phyloP scores from a whole-genome alignment of 2,888 invertebrate genomes.

The Sarcophaga variegata region DNA sequence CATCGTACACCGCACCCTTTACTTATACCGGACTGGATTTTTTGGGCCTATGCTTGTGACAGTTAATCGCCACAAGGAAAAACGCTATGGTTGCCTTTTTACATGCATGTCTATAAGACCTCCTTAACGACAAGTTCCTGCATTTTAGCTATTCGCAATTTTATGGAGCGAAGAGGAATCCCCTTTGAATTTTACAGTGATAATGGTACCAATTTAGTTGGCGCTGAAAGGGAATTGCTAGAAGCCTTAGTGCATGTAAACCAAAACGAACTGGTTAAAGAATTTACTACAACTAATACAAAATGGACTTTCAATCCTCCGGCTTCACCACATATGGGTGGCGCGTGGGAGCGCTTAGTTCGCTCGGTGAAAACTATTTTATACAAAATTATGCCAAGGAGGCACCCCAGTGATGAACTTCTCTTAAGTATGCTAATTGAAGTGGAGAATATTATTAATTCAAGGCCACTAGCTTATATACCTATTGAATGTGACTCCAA shows the following conservation, averaged over 20 bases:
- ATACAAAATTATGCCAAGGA: not conserved
- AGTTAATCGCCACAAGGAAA: slow-evolving; percentile 37
- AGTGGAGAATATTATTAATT: too few relatives aligned
- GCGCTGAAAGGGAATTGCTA: slow-evolving; percentile 29
- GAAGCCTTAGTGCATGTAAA: slow-evolving; percentile 20
- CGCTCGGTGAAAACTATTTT: slow-evolving; percentile 28
- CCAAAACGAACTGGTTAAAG: slow-evolving; percentile 8
- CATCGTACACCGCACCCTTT: slow-evolving; percentile 15
- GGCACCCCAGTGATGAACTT: slow-evolving; percentile 67
- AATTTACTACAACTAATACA: slow-evolving; percentile 5
- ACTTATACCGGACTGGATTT: slow-evolving; percentile 14
- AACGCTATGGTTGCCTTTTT: slow-evolving; percentile 55
- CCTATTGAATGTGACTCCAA: slow-evolving; percentile 47
- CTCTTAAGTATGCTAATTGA: not conserved
- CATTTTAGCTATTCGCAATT: slow-evolving; percentile 25
- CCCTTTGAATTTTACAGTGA: slow-evolving; percentile 40
- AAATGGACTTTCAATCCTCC: slow-evolving; percentile 44
- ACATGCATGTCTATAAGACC: slow-evolving; percentile 46
- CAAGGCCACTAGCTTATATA: slow-evolving; percentile 50
- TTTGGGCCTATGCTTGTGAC: slow-evolving; percentile 49
- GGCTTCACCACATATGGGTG: slow-evolving; percentile 51
- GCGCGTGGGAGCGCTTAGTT: slow-evolving; percentile 37
- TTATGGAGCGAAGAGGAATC: slow-evolving; percentile 28
- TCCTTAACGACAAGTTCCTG: slow-evolving; percentile 27
- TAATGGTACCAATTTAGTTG: slow-evolving; percentile 39